Base-by-base conservation (phyloP, 2,888 invertebrate species). In the Dilophus febrilis region DNA sequence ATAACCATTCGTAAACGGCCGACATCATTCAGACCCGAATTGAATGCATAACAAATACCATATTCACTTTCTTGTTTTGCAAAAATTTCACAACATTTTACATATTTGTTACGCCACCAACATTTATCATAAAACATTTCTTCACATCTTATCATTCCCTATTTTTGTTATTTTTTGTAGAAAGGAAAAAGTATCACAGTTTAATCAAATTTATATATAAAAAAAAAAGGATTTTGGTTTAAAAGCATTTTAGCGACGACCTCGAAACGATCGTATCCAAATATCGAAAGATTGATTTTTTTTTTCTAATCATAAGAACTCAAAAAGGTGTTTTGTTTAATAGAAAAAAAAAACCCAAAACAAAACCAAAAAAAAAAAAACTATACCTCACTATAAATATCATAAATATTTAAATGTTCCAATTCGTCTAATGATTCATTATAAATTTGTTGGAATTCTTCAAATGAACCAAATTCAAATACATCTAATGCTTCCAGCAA, bases 11-110 rank as follows among this genome's bases (percentile, higher is more conserved):
- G 28, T 0, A 50, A 49, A 1, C 17, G 30, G 1, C 31, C 35
- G 1, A 53, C 51, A 3, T 53, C 17, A 19, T 52, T 54, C 31
- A 59, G 53, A 11, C 58, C 56, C 3, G 65, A 65, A 48, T 67
- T 67, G 50, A 66, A 67, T 0, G 64, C 52, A 46, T 63, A 57
- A 45, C 67, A 68, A 26, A 57, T 51, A 1, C 67, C 67, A 38
- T 51, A 56, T 46, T 66, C 65, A 0, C 64, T 64, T 39, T 55
- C 59, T 43, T 66, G 66, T 16, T 55, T 40, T 31, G 61, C 50
- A 41, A 67, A 65, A 14, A 56, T 49, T 2, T 59, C 55, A 45
- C 67, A 66, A 37, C 68, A 68, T 26, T 63, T 47, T 30, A 59
- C 53, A 13, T 48, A 40, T 14, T 47, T 40, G 35, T 55, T 54